Conservation (phyloP, 2,888 invertebrate genomes). For the Ryuthela nishihirai region DNA sequence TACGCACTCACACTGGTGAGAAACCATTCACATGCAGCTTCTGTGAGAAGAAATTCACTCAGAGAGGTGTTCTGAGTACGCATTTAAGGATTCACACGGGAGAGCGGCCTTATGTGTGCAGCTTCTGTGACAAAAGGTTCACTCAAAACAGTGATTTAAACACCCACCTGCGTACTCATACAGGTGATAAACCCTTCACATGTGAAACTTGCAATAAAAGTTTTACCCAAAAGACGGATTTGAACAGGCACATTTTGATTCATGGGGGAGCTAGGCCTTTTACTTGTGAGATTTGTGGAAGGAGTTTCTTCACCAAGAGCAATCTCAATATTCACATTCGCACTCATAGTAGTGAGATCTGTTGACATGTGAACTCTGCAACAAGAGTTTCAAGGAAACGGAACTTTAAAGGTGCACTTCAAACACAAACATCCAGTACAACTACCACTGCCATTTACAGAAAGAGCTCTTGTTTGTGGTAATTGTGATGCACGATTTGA, state of each 20-base stretch:
- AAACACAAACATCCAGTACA: too few species aligned
- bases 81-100: constrained; percentile 33
- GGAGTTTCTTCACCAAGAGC: constrained; percentile 26
- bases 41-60: constrained; percentile 30
- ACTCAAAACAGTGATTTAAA: constrained; percentile 27
- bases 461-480: too few species aligned
- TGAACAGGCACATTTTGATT: constrained; percentile 29
- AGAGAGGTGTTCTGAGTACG: constrained; percentile 26
- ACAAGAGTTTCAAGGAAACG: too few species aligned
- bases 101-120: constrained; percentile 30
- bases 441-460: too few species aligned
- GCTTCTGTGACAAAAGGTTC: constrained; percentile 32
- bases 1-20: constrained; percentile 33
- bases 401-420: too few species aligned
- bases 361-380: too few species aligned
- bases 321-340: constrained; percentile 29
- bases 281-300: constrained; percentile 32
- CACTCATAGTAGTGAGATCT: too few species aligned
- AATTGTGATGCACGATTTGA: too few species aligned
- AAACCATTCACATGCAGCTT: constrained; percentile 31
- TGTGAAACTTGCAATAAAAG: constrained; percentile 37
- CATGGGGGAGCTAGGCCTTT: constrained; percentile 29
- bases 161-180: constrained; percentile 29
- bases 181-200: constrained; percentile 36
- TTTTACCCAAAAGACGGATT: constrained; percentile 38